Evolutionary conservation across 2,797 vertebrate genomes (phyloP).

Genomic region (Lophius americanus): DNA sequence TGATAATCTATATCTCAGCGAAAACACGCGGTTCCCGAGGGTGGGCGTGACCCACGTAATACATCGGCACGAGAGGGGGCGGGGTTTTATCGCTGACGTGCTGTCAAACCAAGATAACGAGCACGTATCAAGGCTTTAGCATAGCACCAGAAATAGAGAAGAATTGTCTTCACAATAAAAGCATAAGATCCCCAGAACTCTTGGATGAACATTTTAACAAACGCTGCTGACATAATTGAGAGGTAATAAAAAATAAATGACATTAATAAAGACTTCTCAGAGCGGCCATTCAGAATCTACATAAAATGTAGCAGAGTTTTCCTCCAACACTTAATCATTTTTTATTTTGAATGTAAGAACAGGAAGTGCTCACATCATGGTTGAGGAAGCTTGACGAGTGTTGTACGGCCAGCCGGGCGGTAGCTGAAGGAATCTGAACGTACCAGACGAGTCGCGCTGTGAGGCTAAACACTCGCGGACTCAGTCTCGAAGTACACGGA

Average conservation of each 20-base stretch:
- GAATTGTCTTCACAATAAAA: constrained; percentile 6
- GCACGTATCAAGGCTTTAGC: background rate
- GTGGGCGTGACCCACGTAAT: constrained; percentile 15
- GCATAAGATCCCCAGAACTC: background rate
- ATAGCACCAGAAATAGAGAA: background rate
- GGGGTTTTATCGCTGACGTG: background rate
- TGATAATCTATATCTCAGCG: constrained; percentile 9
- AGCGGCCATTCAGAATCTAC: too few species aligned
- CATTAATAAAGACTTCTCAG: too few species aligned
- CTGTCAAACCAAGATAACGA: background rate
- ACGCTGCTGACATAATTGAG: background rate
- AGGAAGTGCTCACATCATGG: background rate
- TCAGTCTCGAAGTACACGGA: background rate
- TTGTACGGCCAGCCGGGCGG: constrained; percentile 2
- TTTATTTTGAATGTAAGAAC: constrained; percentile 25
- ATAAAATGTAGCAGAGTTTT: too few species aligned
- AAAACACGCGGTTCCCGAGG: background rate
- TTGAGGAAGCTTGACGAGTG: background rate
- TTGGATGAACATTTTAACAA: too few species aligned
- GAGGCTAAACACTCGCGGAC: background rate
- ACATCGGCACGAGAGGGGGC: background rate
- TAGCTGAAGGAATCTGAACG: constrained; percentile 56
- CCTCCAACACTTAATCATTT: accelerated
- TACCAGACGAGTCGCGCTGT: background rate
- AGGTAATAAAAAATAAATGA: background rate